A percentile compares a stretch with the other conserved stretches of the same genome.
These are phyloP conservation scores for Nomada ruficornis DNA, from an alignment of 2,888 invertebrate species.

Conservation along the genomic window DNA sequence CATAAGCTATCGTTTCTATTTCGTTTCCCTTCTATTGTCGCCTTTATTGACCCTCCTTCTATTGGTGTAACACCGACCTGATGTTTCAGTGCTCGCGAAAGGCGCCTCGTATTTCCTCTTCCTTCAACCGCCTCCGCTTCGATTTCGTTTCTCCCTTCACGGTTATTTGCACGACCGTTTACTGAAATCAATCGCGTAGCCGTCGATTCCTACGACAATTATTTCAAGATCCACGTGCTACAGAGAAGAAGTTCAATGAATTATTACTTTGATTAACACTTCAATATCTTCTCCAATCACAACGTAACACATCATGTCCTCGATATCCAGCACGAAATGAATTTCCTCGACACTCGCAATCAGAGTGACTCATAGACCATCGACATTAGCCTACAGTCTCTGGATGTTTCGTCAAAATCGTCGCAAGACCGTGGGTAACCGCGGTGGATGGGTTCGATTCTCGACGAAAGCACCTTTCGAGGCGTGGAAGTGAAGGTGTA, in stretches of 20 bases:
- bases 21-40: conserved; percentile 59
- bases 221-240: too few relatives aligned
- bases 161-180: background rate
- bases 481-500: background rate
- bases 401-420: background rate
- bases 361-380: conserved; percentile 20
- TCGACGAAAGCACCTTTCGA: background rate
- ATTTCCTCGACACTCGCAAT: background rate
- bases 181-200: background rate
- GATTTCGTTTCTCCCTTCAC: background rate
- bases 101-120: conserved; percentile 32
- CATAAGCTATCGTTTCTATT: conserved; percentile 46
- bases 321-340: background rate
- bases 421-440: conserved; percentile 7
- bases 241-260: too few relatives aligned
- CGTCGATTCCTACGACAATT: background rate
- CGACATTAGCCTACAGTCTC: conserved; percentile 2
- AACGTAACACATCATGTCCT: too few relatives aligned
- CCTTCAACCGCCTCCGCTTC: conserved; percentile 7
- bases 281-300: too few relatives aligned
- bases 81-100: conserved; percentile 48
- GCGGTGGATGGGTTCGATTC: conserved; percentile 33
- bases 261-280: too few relatives aligned
- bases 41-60: conserved; percentile 39
- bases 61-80: conserved; percentile 46